Evolutionary conservation across 2,888 invertebrate genomes (phyloP).

Genomic region (Drosophila parthenogenetica): DNA sequence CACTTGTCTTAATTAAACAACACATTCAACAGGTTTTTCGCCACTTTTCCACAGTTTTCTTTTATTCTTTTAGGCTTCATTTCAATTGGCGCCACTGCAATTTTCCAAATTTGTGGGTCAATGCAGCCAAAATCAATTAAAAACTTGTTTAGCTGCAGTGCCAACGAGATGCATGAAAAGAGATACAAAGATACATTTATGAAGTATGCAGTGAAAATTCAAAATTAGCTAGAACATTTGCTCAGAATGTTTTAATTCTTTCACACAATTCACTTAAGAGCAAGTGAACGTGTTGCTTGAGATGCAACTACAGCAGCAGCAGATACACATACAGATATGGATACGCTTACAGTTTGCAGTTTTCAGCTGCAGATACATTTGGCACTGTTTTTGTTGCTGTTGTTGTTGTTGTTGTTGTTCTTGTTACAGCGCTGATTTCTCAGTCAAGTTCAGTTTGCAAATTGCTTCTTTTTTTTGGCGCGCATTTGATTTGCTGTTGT

Average conservation of each 20-base stretch:
- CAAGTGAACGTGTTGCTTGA: conserved; percentile 29
- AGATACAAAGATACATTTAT: conserved; percentile 31
- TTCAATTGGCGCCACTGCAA: conserved; percentile 26
- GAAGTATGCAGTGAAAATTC: conserved; percentile 31
- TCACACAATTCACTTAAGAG: conserved; percentile 55
- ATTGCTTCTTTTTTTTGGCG: conserved; percentile 66
- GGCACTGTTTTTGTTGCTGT: conserved; percentile 17
- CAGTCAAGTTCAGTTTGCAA: conserved; percentile 83
- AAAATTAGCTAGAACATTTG: conserved; percentile 20
- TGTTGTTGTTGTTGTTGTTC: conserved; percentile 28
- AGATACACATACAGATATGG: conserved; percentile 3
- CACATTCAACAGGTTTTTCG: conserved; percentile 18
- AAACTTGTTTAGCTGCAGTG: conserved; percentile 36
- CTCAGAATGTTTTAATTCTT: conserved; percentile 23
- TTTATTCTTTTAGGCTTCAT: conserved; percentile 3
- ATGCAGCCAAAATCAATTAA: conserved; percentile 53
- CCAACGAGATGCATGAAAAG: conserved; percentile 17
- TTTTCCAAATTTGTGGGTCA: conserved; percentile 50
- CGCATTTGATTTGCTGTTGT: conserved; percentile 67
- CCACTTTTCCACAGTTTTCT: neutral
- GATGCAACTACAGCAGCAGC: conserved; percentile 29
- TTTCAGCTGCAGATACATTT: conserved; percentile 20
- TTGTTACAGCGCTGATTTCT: conserved; percentile 70
- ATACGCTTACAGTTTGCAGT: conserved; percentile 13
- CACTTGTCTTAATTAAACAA: neutral